Base-by-base conservation (phyloP, 2,888 invertebrate genomes). In the Ophion slaviceki region DNA sequence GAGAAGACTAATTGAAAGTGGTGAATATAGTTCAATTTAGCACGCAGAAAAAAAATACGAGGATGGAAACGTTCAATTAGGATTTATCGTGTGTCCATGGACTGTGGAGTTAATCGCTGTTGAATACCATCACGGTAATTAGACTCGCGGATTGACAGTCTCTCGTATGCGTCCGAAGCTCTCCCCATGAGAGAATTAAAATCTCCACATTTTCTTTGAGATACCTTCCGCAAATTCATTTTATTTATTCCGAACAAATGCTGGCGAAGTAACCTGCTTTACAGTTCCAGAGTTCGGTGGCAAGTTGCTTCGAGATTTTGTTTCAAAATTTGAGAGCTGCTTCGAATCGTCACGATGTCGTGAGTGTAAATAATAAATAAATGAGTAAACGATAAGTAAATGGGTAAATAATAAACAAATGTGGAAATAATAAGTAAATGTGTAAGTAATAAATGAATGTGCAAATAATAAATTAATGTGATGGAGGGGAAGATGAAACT, bases 1-100 rank as follows among this genome's bases (percentile, higher is more conserved):
- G 75, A 79, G 20, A 61, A 53, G 85, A 76, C 86, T 90, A 91
- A 91, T 91, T 91, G 90, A 90, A 90, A 89, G 85, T 89, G 82
- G 85, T 86, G 87, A 36, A 57, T 66, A 70, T 45, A 59, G 75
- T 7, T 17, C 47, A 32, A 74, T 36, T 45, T 62, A 45, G 74
- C 14, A 24, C 62, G 28, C 28, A 64, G 67, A 53, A 77, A 67
- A 45, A 45, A 64, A 64, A 74, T 59, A 72, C 32, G 36, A 10
- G 36, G 14, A 70, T 36, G 11, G 40, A 64, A 20, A 59, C 80
- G 80, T 68, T 80, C 88, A 89, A 91, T 89, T 90, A 91, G 89
- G 86, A 91, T 91, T 91, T 91, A 91, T 91, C 87, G 88, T 88
- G 87, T 61, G 75, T 66, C 61, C 75, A 40, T 75, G 72, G 62